A percentile compares a stretch with the other conserved stretches of the same genome.
These are phyloP conservation scores for Trimorus sp. DNA, from an alignment of 2,888 invertebrate genomes.

Conservation along the genomic window DNA sequence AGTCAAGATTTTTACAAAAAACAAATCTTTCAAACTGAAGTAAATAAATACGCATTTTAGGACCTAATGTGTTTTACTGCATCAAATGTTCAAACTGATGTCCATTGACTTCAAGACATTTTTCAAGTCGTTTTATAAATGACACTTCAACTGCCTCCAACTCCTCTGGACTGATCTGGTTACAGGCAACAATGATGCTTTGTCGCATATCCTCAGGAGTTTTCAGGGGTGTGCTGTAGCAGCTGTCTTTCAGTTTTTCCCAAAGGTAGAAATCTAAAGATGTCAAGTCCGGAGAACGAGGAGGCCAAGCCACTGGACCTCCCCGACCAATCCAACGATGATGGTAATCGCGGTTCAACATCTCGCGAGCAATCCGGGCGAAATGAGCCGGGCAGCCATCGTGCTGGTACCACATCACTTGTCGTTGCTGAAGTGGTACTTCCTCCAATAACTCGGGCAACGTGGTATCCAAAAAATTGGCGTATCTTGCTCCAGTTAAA, in stretches of 20 bases:
- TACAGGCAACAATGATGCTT: too few relatives aligned
- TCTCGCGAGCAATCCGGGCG: not conserved
- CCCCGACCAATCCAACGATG: slow-evolving; percentile 11
- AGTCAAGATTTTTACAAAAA: too few relatives aligned
- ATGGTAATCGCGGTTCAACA: not conserved
- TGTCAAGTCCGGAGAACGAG: slow-evolving; percentile 7
- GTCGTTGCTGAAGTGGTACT: not conserved
- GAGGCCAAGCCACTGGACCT: slow-evolving; percentile 2
- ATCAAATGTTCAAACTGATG: too few relatives aligned
- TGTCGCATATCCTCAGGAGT: too few relatives aligned
- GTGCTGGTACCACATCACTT: slow-evolving; percentile 10
- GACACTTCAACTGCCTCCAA: too few relatives aligned
- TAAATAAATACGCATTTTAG: too few relatives aligned
- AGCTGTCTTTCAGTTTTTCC: slow-evolving; percentile 3
- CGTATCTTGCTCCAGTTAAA: not conserved
- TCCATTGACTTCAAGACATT: too few relatives aligned
- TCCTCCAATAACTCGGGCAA: not conserved
- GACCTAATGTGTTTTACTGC: too few relatives aligned
- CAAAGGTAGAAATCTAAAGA: slow-evolving; percentile 2
- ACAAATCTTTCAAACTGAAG: too few relatives aligned
- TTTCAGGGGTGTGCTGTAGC: not conserved
- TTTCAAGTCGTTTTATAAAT: too few relatives aligned
- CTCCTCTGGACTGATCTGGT: too few relatives aligned
- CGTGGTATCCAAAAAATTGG: not conserved
- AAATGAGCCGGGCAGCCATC: slow-evolving; percentile 15